Conservation (phyloP, 2,888 invertebrate genomes). For the Adela reaumurella region DNA sequence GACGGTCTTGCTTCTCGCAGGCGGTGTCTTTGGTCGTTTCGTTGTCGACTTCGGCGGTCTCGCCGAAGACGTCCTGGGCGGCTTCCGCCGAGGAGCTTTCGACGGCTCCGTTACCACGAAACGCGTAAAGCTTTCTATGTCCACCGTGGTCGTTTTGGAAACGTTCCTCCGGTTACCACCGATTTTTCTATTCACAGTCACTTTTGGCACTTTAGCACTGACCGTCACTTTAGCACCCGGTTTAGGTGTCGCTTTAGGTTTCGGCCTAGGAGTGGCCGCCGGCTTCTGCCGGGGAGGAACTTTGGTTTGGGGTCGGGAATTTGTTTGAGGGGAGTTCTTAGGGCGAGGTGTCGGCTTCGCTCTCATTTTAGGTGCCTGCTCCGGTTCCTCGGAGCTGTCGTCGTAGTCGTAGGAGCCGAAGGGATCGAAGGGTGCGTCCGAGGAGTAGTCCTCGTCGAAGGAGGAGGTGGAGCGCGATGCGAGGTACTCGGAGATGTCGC, state of each 20-base stretch:
- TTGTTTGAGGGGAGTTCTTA: not conserved
- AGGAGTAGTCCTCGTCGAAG: slow-evolving; percentile 16
- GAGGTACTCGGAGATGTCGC: slow-evolving; percentile 21
- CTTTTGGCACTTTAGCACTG: slow-evolving; percentile 29
- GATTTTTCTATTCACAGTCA: slow-evolving; percentile 29
- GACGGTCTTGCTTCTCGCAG: not conserved
- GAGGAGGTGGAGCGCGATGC: slow-evolving; percentile 15
- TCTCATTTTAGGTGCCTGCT: not conserved
- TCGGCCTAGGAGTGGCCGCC: not conserved
- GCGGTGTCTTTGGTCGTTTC: not conserved
- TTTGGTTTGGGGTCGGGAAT: slow-evolving; percentile 20
- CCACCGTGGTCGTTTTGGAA: slow-evolving; percentile 40
- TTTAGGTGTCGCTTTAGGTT: not conserved
- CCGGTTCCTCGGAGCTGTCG: slow-evolving; percentile 27
- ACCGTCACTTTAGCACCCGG: slow-evolving; percentile 33
- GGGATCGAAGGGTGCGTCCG: slow-evolving; percentile 19
- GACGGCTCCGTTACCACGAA: slow-evolving; percentile 29
- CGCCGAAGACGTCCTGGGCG: slow-evolving; percentile 13
- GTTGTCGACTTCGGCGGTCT: slow-evolving; percentile 11
- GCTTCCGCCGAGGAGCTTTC: slow-evolving; percentile 12
- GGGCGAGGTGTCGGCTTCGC: not conserved
- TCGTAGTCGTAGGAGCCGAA: slow-evolving; percentile 6
- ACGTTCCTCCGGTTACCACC: slow-evolving; percentile 29
- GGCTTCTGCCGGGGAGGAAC: not conserved
- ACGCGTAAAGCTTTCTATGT: slow-evolving; percentile 46